Base-by-base conservation (phyloP, 2,888 invertebrate species). In the Petrolisthes manimaculis region DNA sequence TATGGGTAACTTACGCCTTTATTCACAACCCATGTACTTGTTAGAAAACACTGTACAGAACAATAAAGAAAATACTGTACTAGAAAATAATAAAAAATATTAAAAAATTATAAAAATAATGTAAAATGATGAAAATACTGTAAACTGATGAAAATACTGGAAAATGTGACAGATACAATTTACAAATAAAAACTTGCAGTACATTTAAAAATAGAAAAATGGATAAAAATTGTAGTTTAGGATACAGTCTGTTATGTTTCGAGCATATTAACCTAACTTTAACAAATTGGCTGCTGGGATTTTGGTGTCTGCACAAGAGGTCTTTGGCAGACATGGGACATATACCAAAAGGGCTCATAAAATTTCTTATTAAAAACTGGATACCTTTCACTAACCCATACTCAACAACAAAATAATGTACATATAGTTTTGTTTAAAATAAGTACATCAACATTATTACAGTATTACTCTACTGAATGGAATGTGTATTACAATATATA, bases 351-450 rank as follows among this genome's bases (percentile, higher is more conserved):
- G 75, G 80, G 81, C 86, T 86, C 55, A 37, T 86, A 71, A 67
- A 69, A 79, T 5, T 67, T 69, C 54, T 83, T 53, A 85, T 24
- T 80, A 55, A 69, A 75, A 61, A 86, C 69, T 75, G 74, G 81
- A 18, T 75, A 83, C 54, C 55, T 83, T 87, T 87, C 83, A 87
- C 83, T 83, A 87, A 83, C 83, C 82, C 81, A 86, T 81, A 81
- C 54, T 86, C 67, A 82, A 86, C 67, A 82, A 86, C 71, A 87
- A 88, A 88, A 84, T 75, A 80, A 55, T 88, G 88, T 88, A 88
- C 88, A 84, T 88, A 84, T 55, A 78, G 74, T 61, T 18, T 78
- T 56, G 54, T 55, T 81, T 83, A 71, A 84, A 88, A 84, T 88
- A 88, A 88, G 88, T 88, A 88, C 88, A 88, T 81, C 80, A 84